These are phyloP conservation scores for Agrochola lychnidis DNA, from an alignment of 2,888 invertebrate species.

Conservation along the genomic window DNA sequence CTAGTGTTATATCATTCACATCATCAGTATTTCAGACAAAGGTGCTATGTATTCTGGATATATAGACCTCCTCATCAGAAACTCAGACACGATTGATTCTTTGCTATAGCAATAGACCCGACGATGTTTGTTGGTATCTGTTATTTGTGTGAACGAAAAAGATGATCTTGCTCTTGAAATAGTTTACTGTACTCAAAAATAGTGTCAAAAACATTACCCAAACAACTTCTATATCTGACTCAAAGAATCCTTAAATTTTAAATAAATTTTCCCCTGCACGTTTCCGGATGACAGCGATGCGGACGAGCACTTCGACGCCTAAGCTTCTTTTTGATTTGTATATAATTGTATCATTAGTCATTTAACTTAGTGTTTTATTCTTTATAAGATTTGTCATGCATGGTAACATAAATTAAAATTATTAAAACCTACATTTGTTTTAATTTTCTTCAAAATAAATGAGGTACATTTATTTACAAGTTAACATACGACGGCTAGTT, in stretches of 20 bases:
- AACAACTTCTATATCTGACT: not conserved
- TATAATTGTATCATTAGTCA: too few species aligned
- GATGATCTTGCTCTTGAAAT: not conserved
- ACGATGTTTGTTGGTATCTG: not conserved
- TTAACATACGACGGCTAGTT: not conserved
- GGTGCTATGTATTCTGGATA: not conserved
- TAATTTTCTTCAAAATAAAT: conserved; percentile 4
- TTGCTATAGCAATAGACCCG: not conserved
- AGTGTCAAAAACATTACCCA: not conserved
- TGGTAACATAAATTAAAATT: too few species aligned
- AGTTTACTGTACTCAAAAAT: not conserved
- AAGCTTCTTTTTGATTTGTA: too few species aligned
- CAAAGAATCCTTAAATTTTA: not conserved
- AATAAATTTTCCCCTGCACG: not conserved
- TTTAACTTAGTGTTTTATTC: too few species aligned
- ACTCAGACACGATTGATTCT: not conserved
- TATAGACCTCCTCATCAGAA: not conserved
- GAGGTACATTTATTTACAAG: conserved; percentile 1
- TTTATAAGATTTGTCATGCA: too few species aligned
- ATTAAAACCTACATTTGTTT: not conserved
- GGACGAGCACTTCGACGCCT: too few species aligned
- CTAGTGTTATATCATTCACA: not conserved
- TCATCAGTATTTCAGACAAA: not conserved
- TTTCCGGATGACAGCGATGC: too few species aligned
- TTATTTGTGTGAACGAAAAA: not conserved